Evolutionary conservation across 2,797 vertebrate species (phyloP).

Genomic region (Zenarchopterus dispar): DNA sequence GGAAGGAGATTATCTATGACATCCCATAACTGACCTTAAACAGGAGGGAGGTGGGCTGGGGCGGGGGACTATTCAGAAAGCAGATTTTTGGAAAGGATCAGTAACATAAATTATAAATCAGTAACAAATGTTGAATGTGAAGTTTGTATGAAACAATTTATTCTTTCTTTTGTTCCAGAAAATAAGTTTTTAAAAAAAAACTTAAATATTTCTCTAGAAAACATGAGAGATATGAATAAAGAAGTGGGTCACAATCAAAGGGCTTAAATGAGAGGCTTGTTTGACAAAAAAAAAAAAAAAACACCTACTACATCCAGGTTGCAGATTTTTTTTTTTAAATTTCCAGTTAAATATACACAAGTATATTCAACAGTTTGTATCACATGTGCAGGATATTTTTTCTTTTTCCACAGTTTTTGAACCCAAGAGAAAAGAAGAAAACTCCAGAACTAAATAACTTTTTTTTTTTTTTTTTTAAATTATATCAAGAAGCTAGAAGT

Average conservation of each 20-base stretch:
- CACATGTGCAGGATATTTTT: not conserved
- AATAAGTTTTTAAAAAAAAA: not conserved
- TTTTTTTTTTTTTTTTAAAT: too few relatives aligned
- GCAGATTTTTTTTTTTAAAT: too few relatives aligned
- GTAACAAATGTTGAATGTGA: not conserved
- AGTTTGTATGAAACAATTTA: not conserved
- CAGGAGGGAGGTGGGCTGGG: slow-evolving; percentile 1
- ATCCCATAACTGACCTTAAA: slow-evolving; percentile 21
- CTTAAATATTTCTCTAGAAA: not conserved
- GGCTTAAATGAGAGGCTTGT: too few relatives aligned
- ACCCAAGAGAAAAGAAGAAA: not conserved
- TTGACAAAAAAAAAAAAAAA: too few relatives aligned
- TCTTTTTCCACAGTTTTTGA: not conserved
- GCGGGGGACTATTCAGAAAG: not conserved
- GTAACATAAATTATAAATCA: slow-evolving; percentile 10
- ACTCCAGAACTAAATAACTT: too few relatives aligned
- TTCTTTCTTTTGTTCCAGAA: not conserved
- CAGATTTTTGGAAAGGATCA: slow-evolving; percentile 3
- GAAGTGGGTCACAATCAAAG: not conserved
- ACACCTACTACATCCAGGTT: too few relatives aligned
- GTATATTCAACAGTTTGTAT: not conserved
- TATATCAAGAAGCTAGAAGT: not conserved
- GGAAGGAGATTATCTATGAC: slow-evolving; percentile 19
- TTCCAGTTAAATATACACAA: too few relatives aligned
- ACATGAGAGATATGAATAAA: not conserved